These are phyloP conservation scores for Ochlodes sylvanus DNA, from an alignment of 2,888 invertebrate genomes.

Conservation along the genomic window DNA sequence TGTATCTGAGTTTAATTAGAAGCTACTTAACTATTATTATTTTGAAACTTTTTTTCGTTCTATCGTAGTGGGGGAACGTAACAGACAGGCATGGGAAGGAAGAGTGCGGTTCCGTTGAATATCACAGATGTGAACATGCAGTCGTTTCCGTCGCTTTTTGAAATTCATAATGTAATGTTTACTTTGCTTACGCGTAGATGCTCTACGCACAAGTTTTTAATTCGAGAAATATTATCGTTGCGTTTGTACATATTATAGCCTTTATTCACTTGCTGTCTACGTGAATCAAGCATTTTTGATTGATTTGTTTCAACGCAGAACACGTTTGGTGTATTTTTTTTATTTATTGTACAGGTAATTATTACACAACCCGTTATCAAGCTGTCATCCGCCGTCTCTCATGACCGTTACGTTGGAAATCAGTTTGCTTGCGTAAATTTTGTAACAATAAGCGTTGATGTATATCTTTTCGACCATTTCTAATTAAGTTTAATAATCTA, in stretches of 20 bases:
- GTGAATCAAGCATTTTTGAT: neutral
- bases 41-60: too few species aligned
- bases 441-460: conserved; percentile 10
- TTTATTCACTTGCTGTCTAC: neutral
- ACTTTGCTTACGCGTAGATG: too few species aligned
- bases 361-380: neutral
- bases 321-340: neutral
- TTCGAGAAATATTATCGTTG: too few species aligned
- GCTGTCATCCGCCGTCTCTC: neutral
- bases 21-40: too few species aligned
- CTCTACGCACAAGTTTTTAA: too few species aligned
- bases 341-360: neutral
- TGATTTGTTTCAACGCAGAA: neutral
- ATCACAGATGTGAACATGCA: too few species aligned
- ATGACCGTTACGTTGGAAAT: neutral
- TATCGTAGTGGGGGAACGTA: too few species aligned
- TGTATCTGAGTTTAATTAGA: too few species aligned
- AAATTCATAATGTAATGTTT: too few species aligned
- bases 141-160: neutral
- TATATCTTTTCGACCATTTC: neutral
- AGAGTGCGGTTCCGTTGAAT: too few species aligned
- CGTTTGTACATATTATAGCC: neutral
- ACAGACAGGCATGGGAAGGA: too few species aligned
- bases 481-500: conserved; percentile 3
- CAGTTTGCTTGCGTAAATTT: neutral